phyloP scores from a whole-genome alignment of 2,888 invertebrate genomes.

The Phrixothrix hirtus region DNA sequence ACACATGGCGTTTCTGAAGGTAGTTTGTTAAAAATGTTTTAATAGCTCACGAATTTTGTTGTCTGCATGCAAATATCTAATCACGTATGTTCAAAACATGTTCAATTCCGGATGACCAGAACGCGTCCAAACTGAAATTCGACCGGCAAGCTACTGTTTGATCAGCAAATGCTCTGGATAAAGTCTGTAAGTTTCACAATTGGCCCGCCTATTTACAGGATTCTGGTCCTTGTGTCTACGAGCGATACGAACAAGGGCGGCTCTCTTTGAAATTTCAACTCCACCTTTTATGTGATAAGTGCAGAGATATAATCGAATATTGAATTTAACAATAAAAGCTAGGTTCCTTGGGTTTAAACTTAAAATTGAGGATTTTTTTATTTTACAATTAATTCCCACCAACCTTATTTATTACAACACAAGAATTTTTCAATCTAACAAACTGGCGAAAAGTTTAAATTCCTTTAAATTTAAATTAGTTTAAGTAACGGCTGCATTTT shows the following conservation, averaged over 20 bases:
- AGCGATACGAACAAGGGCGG: conserved; percentile 22
- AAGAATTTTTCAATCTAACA: no score
- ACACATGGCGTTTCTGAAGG: no score
- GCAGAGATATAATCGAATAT: conserved; percentile 27
- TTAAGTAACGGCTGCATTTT: no score
- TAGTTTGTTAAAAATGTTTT: no score
- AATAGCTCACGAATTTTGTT: no score
- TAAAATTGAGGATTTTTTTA: no score
- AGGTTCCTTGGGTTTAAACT: not conserved
- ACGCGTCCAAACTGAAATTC: conserved; percentile 47
- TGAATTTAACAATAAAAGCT: not conserved
- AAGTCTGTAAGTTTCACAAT: conserved; percentile 35
- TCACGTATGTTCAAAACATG: conserved; percentile 21
- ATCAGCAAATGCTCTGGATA: conserved; percentile 45
- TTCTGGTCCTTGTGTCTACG: conserved; percentile 26
- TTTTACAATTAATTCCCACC: no score
- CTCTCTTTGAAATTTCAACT: conserved; percentile 11
- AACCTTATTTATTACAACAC: no score
- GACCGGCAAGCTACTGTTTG: conserved; percentile 51
- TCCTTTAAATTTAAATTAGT: no score
- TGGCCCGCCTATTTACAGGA: conserved; percentile 29
- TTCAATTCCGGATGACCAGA: conserved; percentile 21
- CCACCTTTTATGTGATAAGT: conserved; percentile 28
- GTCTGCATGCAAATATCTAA: no score
- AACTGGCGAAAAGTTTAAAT: no score